phyloP scores from a whole-genome alignment of 2,797 vertebrate genomes.

The Myioborus melanocephalus region DNA sequence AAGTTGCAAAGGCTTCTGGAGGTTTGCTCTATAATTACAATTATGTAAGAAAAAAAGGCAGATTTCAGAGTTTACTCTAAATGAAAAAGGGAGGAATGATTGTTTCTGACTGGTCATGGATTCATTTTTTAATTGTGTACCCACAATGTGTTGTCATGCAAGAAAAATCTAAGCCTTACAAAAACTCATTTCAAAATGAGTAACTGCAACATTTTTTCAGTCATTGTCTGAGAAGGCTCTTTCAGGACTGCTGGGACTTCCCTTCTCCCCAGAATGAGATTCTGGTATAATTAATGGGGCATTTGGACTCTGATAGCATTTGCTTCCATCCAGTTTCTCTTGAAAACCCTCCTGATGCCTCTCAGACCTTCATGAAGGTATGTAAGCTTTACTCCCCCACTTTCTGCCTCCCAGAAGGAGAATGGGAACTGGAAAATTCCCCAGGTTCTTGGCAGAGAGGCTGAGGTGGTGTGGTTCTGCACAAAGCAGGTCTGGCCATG shows the following conservation, averaged over 20 bases:
- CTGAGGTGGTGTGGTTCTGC: background rate
- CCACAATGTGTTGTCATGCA: background rate
- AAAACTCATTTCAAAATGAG: conserved; percentile 10
- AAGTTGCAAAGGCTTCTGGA: background rate
- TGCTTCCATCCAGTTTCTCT: background rate
- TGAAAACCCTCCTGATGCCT: background rate
- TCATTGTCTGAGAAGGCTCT: background rate
- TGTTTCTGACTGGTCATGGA: background rate
- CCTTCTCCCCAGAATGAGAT: background rate
- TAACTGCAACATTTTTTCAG: background rate
- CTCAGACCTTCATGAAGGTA: background rate
- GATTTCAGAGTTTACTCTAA: background rate
- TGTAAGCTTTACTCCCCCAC: background rate
- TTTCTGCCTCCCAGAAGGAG: background rate
- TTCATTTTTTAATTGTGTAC: background rate
- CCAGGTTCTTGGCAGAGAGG: background rate
- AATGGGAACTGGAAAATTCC: background rate
- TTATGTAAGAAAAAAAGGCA: background rate
- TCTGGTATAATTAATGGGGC: background rate
- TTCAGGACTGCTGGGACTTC: background rate
- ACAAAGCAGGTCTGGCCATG: background rate
- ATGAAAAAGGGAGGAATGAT: background rate
- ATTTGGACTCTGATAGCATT: background rate
- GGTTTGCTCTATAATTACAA: background rate
- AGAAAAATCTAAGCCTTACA: background rate